A percentile compares a stretch with the other conserved stretches of the same genome.
phyloP scores from a whole-genome alignment of 1,140 invertebrate genomes.

The Cecropterus lyciades region DNA sequence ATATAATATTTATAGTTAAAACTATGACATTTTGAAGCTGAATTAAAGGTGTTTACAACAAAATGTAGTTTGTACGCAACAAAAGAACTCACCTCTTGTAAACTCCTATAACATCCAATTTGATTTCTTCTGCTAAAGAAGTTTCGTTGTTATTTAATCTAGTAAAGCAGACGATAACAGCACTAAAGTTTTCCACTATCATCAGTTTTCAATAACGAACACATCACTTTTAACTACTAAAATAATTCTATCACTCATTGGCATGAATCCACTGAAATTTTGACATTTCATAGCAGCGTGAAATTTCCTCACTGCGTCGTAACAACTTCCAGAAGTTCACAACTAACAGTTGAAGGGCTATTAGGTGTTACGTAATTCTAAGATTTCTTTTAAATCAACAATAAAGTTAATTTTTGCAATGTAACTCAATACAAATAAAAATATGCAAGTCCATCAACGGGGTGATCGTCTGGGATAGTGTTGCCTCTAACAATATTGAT shows the following conservation, averaged over 20 bases:
- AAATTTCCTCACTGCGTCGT: constrained; percentile 39
- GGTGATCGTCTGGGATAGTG: constrained; percentile 34
- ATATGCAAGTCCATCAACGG: constrained; percentile 43
- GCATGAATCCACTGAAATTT: constrained; percentile 73
- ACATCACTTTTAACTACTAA: constrained; percentile 61
- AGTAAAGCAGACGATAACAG: constrained; percentile 35
- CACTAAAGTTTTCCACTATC: constrained; percentile 48
- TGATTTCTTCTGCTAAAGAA: constrained; percentile 42
- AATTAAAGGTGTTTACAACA: constrained; percentile 14
- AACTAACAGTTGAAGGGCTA: neutral
- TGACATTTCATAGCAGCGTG: constrained; percentile 75
- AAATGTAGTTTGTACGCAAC: constrained; percentile 48
- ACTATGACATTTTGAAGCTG: neutral
- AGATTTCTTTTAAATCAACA: constrained; percentile 11
- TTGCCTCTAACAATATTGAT: neutral
- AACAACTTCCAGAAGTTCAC: constrained; percentile 4
- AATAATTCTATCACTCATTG: constrained; percentile 63
- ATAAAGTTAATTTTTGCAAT: constrained; percentile 17
- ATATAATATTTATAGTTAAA: constrained; percentile 4
- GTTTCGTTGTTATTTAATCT: constrained; percentile 26
- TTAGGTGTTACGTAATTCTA: constrained; percentile 17
- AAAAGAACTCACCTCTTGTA: constrained; percentile 70
- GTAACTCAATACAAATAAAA: constrained; percentile 49
- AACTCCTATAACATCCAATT: constrained; percentile 73
- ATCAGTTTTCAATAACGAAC: constrained; percentile 53